Base-by-base conservation (phyloP, 2,888 invertebrate genomes). In the Polyploca ridens region DNA sequence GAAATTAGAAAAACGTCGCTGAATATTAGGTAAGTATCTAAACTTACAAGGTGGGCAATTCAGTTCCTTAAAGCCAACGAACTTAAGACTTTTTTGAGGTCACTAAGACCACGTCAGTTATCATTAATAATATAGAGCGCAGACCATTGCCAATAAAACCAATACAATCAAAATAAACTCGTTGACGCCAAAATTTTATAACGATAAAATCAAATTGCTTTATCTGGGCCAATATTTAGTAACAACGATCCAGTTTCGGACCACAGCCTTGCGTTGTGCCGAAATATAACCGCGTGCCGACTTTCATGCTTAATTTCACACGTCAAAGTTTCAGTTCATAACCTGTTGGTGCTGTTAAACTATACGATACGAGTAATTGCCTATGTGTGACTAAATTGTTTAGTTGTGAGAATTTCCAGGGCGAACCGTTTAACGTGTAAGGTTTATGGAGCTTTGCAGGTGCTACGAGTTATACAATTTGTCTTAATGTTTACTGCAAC, bases 251-350 rank as follows among this genome's bases (percentile, higher is more conserved):
- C 61, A 66, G 69, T 63, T 33, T 64, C 16, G 58, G 64, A 66
- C 66, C 63, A 62, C 54, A 33, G 57, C 68, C 64, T 46, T 60
- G 64, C 71, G 72, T 74, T 71, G 74, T 69, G 63, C 66, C 69
- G 67, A 81, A 81, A 78, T 64, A 67, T 64, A 38, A 67, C 69
- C 61, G 65, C 66, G 46, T 61, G 57, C 69, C 67, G 69, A 74
- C 72, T 82, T 83, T 83, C 81, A 83, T 83, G 77, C 76, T 72
- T 69, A 81, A 76, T 83, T 84, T 81, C 74, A 78, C 73, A 68
- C 79, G 77, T 81, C 75, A 70, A 74, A 74, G 68, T 71, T 71
- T 72, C 64, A 73, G 63, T 63, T 44, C 44, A 69, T 19, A 78
- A 78, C 76, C 71, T 69, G 78, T 78, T 74, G 71, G 73, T 73